Evolutionary conservation across 2,888 invertebrate species (phyloP).

Genomic region (Papilio elwesi): DNA sequence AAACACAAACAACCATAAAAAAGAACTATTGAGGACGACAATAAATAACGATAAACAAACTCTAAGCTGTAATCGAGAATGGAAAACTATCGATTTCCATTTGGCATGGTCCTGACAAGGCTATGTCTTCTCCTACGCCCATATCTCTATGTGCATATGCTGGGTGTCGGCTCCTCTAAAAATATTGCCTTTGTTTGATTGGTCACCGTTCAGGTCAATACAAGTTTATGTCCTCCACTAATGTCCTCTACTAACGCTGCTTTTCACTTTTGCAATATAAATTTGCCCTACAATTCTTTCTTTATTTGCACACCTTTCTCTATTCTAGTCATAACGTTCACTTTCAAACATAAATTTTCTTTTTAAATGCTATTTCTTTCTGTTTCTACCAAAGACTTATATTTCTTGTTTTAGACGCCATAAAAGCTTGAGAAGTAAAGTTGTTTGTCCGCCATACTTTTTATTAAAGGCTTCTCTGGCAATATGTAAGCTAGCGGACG

Average conservation of each 20-base stretch:
- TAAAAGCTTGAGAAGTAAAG: slow-evolving; percentile 2
- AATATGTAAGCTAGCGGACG: slow-evolving; percentile 8
- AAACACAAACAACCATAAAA: too few relatives aligned
- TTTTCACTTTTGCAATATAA: neutral
- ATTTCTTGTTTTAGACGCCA: too few relatives aligned
- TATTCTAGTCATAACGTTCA: neutral
- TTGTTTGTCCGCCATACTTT: slow-evolving; percentile 12
- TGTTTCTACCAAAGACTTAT: too few relatives aligned
- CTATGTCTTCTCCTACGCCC: neutral
- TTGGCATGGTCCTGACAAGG: neutral
- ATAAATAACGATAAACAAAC: neutral
- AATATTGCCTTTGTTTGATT: too few relatives aligned
- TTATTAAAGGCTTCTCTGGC: slow-evolving; percentile 16
- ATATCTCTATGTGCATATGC: too few relatives aligned
- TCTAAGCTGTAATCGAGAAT: neutral
- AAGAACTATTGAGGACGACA: too few relatives aligned
- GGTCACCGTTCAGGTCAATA: neutral
- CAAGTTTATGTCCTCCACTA: neutral
- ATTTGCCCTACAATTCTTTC: neutral
- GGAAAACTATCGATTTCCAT: neutral
- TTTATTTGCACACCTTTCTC: neutral
- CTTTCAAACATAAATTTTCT: neutral
- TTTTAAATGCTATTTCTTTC: too few relatives aligned
- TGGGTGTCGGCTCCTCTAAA: too few relatives aligned
- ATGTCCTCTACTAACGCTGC: neutral